Evolutionary conservation across 2,888 invertebrate genomes (phyloP).

Genomic region (Ophraella communa): DNA sequence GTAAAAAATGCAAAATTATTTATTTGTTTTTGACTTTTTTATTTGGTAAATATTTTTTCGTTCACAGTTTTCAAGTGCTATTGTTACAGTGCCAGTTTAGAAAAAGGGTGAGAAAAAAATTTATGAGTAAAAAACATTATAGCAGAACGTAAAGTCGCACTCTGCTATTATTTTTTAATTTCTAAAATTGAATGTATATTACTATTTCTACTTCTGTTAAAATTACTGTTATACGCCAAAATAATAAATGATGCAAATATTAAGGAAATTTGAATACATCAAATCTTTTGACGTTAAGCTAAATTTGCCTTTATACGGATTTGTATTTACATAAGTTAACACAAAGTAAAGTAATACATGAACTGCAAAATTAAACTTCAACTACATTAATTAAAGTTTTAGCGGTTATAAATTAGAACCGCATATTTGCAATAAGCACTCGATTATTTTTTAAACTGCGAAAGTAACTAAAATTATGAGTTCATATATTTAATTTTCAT

Average conservation of each 20-base stretch:
- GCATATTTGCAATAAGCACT: conserved; percentile 23
- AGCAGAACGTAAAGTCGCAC: too few relatives aligned
- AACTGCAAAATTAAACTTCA: conserved; percentile 28
- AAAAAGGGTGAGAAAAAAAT: too few relatives aligned
- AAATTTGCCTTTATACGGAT: conserved; percentile 15
- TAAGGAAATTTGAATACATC: not conserved
- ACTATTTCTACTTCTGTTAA: too few relatives aligned
- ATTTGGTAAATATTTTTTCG: too few relatives aligned
- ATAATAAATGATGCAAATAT: conserved; percentile 17
- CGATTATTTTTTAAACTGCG: not conserved
- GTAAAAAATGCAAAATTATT: too few relatives aligned
- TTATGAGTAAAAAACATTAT: too few relatives aligned
- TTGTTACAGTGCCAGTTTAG: too few relatives aligned
- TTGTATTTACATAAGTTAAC: conserved; percentile 23
- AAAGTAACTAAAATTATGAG: not conserved
- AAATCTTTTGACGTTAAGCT: conserved; percentile 17
- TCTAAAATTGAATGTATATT: too few relatives aligned
- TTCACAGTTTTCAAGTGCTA: too few relatives aligned
- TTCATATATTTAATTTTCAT: not conserved
- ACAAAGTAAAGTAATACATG: conserved; percentile 24
- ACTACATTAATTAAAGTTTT: conserved; percentile 27
- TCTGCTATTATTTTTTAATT: too few relatives aligned
- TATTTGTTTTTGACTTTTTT: too few relatives aligned
- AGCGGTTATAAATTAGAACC: conserved; percentile 19
- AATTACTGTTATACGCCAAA: too few relatives aligned